Base-by-base conservation (phyloP, 1,140 invertebrate species). In the Drosophila hydei region DNA sequence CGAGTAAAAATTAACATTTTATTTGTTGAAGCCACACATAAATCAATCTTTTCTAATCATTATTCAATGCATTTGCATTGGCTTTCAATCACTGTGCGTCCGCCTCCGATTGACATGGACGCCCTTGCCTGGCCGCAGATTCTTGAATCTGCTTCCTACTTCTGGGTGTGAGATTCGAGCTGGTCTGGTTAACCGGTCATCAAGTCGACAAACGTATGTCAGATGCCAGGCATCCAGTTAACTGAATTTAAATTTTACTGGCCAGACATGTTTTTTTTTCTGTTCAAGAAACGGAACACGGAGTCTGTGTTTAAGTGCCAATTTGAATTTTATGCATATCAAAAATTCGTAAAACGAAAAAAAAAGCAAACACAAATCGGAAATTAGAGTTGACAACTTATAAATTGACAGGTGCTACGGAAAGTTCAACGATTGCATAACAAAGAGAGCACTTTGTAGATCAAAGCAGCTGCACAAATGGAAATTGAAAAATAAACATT, bases 401-500 rank as follows among this genome's bases (percentile, higher is more conserved):
- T 27, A 3, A 27, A 38, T 59, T 59, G 30, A 30, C 42, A 36
- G 40, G 12, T 33, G 18, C 38, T 59, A 38, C 60, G 36, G 45
- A 43, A 36, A 54, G 58, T 59, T 59, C 25, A 51, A 21, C 47
- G 38, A 65, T 64, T 63, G 60, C 60, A 64, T 64, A 56, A 63
- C 58, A 16, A 58, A 8, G 19, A 21, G 1, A 30, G 42, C 30
- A 50, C 45, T 50, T 40, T 51, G 36, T 42, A 63, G 51, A 64
- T 47, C 45, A 8, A 40, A 40, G 21, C 45, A 54, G 64, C 52
- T 70, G 58, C n/a, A 33, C 52, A 59, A 56, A 51, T 83, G 72
- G 62, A 88, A 75, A 88, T 69, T 77, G 52, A 75, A 88, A 81
- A 75, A 40, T 68, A 88, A 85, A 88, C 71, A 75, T 68, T 77